These are phyloP conservation scores for Entosphenus tridentatus DNA, from an alignment of 2,113 vertebrate species.

Conservation along the genomic window DNA sequence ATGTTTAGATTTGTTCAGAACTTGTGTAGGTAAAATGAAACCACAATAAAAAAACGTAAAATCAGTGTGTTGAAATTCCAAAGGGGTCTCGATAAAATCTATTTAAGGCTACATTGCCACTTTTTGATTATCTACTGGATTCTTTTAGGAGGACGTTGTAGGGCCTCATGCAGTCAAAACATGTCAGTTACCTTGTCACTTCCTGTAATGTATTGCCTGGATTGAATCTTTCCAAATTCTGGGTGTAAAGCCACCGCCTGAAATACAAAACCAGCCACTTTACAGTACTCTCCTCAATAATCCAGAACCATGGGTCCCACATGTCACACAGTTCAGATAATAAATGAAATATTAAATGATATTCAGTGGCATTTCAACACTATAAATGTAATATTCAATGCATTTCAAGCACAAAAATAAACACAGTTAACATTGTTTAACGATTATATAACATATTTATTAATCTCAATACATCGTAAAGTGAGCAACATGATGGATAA, in stretches of 20 bases:
- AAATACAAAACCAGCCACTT: not conserved
- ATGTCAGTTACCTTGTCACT: constrained; percentile 57
- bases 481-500: too few species aligned
- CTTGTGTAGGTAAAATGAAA: too few species aligned
- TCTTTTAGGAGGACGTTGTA: too few species aligned
- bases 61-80: too few species aligned
- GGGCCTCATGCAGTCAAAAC: too few species aligned
- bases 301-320: constrained; percentile 6
- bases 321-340: constrained; percentile 1
- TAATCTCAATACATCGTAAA: too few species aligned
- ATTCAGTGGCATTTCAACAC: too few species aligned
- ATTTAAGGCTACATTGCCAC: too few species aligned
- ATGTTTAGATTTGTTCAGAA: too few species aligned
- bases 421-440: not conserved
- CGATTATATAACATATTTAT: not conserved
- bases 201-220: constrained; percentile 90
- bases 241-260: constrained; percentile 65
- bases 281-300: constrained; percentile 9
- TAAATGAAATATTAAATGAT: not conserved
- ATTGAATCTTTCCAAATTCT: constrained; percentile 63
- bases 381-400: not conserved
- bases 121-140: too few species aligned
- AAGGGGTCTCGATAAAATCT: too few species aligned
- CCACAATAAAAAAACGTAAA: too few species aligned
- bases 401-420: not conserved